Evolutionary conservation across 2,888 invertebrate species (phyloP), one percentile per base, ranked within the genome.

Genomic region (Drosophila meridiana): DNA sequence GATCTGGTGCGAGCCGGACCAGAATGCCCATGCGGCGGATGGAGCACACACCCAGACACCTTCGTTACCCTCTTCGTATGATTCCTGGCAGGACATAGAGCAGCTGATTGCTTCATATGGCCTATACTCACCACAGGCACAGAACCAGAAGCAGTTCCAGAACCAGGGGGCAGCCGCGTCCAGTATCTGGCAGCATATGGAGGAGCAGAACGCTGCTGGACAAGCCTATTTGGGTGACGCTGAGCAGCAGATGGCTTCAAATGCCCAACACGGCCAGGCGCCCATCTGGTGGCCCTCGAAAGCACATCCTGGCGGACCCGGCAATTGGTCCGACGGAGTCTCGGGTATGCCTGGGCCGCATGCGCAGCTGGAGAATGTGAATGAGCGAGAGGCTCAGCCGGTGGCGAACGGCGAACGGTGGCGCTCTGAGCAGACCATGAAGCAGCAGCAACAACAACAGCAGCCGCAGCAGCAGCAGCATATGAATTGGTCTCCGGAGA

Each of bases 61-160:
- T 9, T 5, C 32, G 40, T 14, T 14, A 7, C 50, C 60, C 0
- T 13, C 40, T 1, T 50, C 60, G 5, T 50, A 50, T 40, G 60
- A 60, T 7, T 60, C 50, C 9, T 50, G 60, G 50, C 30, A 11
- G 9, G 60, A 60, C 40, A 60, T 60, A 26, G 60, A 50, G 13
- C 50, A 60, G 7, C 2, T 50, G 26, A 60, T 60, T 9, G 40
- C 50, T 4, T 32, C 50, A 2, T 60, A 20, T 14, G 32, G 26
- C 5, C 14, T 14, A 6, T 40, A 60, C 4, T 11, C 38, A 8
- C 2, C 11, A 14, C 50, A 40, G 48, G 0, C 47, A 1, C 47
- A 42, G 42, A 7, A 42, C 6, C 2, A 9, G 36, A 20, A 20
- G 20, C 20, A 20, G 20, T 20, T 20, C 20, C 47, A 42, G 42